Evolutionary conservation across 2,888 invertebrate genomes (phyloP).

Genomic region (Agrilus cyanescens): DNA sequence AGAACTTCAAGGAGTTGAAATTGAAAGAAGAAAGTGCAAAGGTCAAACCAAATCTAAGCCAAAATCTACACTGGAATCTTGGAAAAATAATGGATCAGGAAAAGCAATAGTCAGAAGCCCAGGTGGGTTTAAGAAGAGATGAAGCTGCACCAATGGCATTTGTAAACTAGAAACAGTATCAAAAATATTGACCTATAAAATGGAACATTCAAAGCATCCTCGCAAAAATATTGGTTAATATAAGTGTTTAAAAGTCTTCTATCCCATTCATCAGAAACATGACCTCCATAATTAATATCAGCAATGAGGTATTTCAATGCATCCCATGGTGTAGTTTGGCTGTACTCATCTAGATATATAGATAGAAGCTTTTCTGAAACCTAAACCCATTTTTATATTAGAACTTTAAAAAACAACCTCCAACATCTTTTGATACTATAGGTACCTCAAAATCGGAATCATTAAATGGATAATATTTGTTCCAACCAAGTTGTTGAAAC

Average conservation of each 20-base stretch:
- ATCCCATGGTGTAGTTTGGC: conserved; percentile 76
- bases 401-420: too few species aligned
- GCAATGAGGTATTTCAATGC: conserved; percentile 80
- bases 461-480: conserved; percentile 80
- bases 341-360: conserved; percentile 76
- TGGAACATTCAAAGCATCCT: conserved; percentile 50
- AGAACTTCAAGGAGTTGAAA: too few species aligned
- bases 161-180: too few species aligned
- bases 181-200: conserved; percentile 45
- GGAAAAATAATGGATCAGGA: not conserved
- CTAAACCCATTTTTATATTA: conserved; percentile 28
- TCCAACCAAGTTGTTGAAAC: conserved; percentile 83
- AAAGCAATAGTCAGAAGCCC: not conserved
- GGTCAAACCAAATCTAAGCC: too few species aligned
- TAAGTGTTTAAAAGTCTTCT: conserved; percentile 68
- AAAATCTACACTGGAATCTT: too few species aligned
- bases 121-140: not conserved
- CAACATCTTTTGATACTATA: too few species aligned
- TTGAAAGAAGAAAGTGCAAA: too few species aligned
- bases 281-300: conserved; percentile 82
- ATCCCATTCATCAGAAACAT: conserved; percentile 68
- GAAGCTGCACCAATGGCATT: too few species aligned
- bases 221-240: conserved; percentile 71
- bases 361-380: conserved; percentile 73
- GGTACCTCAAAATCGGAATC: conserved; percentile 81